These are phyloP conservation scores for Tolypeutes matacus DNA, from an alignment of 2,797 vertebrate species.

Conservation along the genomic window DNA sequence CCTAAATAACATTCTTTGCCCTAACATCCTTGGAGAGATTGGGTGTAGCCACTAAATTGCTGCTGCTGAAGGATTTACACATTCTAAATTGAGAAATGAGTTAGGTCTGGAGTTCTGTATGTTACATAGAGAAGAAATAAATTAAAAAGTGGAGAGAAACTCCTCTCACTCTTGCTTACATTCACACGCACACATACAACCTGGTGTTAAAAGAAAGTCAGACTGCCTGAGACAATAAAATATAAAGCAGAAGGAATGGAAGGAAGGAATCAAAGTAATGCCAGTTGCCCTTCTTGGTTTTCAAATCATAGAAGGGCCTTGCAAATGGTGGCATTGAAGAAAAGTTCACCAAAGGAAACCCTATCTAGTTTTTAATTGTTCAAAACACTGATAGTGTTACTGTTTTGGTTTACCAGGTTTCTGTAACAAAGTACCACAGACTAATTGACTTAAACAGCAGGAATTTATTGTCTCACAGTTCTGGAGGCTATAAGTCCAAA, in stretches of 20 bases:
- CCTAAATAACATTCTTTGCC: neutral
- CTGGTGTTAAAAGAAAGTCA: constrained; percentile 11
- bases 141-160: neutral
- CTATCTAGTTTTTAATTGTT: constrained; percentile 24
- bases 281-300: neutral
- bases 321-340: neutral
- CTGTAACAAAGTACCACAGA: too few species aligned
- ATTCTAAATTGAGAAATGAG: neutral
- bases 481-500: too few species aligned
- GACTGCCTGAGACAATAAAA: constrained; percentile 14
- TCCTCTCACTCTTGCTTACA: neutral
- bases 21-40: neutral
- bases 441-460: too few species aligned
- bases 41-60: neutral
- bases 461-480: too few species aligned
- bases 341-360: constrained; percentile 15
- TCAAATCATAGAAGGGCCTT: neutral
- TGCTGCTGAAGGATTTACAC: constrained; percentile 24
- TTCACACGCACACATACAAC: neutral
- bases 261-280: neutral
- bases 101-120: neutral
- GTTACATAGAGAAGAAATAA: constrained; percentile 38
- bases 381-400: neutral
- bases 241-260: neutral
- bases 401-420: too few species aligned